These are phyloP conservation scores for Microdon myrmicae DNA, from an alignment of 2,888 invertebrate species.

Conservation along the genomic window DNA sequence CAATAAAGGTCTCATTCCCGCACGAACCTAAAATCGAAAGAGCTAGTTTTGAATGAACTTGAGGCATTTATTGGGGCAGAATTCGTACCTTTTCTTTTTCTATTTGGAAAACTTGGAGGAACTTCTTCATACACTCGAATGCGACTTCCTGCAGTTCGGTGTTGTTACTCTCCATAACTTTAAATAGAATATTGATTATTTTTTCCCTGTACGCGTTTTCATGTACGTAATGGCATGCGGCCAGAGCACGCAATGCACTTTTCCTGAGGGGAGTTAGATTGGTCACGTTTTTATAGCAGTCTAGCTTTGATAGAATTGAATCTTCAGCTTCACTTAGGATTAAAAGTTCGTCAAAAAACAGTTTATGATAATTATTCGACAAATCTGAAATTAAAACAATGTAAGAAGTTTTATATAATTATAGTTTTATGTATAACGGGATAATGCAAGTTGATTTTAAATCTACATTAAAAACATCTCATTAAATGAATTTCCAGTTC, in stretches of 20 bases:
- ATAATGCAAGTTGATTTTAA: no score
- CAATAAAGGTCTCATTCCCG: conserved; percentile 87
- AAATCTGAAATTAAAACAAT: conserved; percentile 79
- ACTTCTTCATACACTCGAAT: conserved; percentile 94
- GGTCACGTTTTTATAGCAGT: conserved; percentile 91
- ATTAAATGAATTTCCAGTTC: no score
- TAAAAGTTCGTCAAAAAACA: conserved; percentile 90
- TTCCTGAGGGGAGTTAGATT: conserved; percentile 89
- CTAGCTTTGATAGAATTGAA: conserved; percentile 80
- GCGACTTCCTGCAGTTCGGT: conserved; percentile 92
- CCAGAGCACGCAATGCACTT: conserved; percentile 85
- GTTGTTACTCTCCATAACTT: conserved; percentile 86
- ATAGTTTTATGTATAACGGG: no score
- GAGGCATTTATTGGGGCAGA: conserved; percentile 12
- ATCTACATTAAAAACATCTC: no score
- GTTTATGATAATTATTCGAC: conserved; percentile 83
- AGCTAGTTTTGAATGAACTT: not conserved
- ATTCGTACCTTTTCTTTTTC: conserved; percentile 82
- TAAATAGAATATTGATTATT: conserved; percentile 85
- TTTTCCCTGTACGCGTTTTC: conserved; percentile 72
- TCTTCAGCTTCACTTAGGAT: conserved; percentile 92
- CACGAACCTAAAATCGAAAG: conserved; percentile 67
- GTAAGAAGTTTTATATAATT: not conserved
- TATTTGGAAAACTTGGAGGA: conserved; percentile 84
- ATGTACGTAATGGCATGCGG: conserved; percentile 86